Conservation (phyloP, 2,888 invertebrate species). For the Aspidiotus rigidus region DNA sequence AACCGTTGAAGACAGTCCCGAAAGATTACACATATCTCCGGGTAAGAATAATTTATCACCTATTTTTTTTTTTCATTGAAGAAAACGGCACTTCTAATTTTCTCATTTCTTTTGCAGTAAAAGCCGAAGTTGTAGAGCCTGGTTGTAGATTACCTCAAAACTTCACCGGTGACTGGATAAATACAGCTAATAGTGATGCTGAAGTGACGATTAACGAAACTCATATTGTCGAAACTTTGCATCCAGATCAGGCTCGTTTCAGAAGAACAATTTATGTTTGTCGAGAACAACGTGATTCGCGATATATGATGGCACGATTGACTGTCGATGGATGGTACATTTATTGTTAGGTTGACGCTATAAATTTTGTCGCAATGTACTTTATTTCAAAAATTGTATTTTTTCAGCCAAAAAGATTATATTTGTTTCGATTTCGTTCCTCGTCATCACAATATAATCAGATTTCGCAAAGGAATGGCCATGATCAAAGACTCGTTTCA, state of each 20-base stretch:
- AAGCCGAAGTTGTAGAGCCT: slow-evolving; percentile 80
- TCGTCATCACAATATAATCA: slow-evolving; percentile 87
- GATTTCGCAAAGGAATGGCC: slow-evolving; percentile 78
- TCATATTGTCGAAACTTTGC: slow-evolving; percentile 90
- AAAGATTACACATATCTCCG: slow-evolving; percentile 74
- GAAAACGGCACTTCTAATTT: slow-evolving; percentile 1
- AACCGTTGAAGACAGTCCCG: slow-evolving; percentile 87
- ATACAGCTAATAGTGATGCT: slow-evolving; percentile 93
- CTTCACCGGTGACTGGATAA: slow-evolving; percentile 91
- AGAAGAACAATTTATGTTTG: slow-evolving; percentile 88
- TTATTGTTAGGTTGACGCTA: background rate
- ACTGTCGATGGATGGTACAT: slow-evolving; percentile 84
- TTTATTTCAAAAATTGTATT: background rate
- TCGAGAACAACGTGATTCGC: slow-evolving; percentile 77
- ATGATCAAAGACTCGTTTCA: slow-evolving; percentile 83
- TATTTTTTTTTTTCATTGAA: background rate
- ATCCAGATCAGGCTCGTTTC: slow-evolving; percentile 82
- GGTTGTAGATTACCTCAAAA: slow-evolving; percentile 89
- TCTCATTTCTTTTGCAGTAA: slow-evolving; percentile 44
- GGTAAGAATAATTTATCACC: slow-evolving; percentile 45
- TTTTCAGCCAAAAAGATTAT: slow-evolving; percentile 84
- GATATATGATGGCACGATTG: slow-evolving; percentile 91
- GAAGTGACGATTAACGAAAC: slow-evolving; percentile 90
- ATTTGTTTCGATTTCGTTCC: slow-evolving; percentile 94
- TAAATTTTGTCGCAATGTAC: too few relatives aligned